phyloP scores from a whole-genome alignment of 2,113 vertebrate genomes.

The Oophaga pumilio region DNA sequence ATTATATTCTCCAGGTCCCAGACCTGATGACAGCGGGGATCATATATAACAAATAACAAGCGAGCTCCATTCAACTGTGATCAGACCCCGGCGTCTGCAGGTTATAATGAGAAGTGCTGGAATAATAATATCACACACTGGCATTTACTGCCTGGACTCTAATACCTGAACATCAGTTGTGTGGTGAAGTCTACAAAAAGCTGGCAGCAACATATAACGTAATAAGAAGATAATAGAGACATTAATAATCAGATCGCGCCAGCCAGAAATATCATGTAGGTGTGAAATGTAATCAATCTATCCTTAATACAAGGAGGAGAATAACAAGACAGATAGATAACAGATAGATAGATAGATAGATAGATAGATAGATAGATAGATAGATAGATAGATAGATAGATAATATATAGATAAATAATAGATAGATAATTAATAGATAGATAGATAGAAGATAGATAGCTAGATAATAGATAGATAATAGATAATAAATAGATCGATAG shows the following conservation, averaged over 20 bases:
- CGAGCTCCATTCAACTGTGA: too few relatives aligned
- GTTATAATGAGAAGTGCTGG: neutral
- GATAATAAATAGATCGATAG: too few relatives aligned
- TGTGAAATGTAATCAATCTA: neutral
- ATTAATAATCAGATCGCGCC: conserved; percentile 5
- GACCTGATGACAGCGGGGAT: too few relatives aligned
- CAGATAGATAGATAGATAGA: too few relatives aligned
- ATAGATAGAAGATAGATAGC: too few relatives aligned
- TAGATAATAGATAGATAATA: too few relatives aligned
- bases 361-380: too few relatives aligned
- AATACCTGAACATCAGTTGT: conserved; percentile 52
- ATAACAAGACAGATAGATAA: neutral
- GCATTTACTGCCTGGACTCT: conserved; percentile 4
- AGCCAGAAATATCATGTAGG: conserved; percentile 19
- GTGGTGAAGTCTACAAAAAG: conserved; percentile 1
- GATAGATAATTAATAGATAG: too few relatives aligned
- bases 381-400: too few relatives aligned
- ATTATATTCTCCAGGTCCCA: neutral
- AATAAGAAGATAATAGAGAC: conserved; percentile 11
- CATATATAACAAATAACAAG: too few relatives aligned
- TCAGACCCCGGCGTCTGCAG: neutral
- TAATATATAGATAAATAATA: too few relatives aligned
- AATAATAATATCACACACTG: neutral
- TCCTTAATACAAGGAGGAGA: neutral
- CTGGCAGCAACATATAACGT: neutral